A percentile compares a stretch with the other conserved stretches of the same genome.
Conservation (phyloP, 2,888 invertebrate species). For the Acrocyrtus sp. region DNA sequence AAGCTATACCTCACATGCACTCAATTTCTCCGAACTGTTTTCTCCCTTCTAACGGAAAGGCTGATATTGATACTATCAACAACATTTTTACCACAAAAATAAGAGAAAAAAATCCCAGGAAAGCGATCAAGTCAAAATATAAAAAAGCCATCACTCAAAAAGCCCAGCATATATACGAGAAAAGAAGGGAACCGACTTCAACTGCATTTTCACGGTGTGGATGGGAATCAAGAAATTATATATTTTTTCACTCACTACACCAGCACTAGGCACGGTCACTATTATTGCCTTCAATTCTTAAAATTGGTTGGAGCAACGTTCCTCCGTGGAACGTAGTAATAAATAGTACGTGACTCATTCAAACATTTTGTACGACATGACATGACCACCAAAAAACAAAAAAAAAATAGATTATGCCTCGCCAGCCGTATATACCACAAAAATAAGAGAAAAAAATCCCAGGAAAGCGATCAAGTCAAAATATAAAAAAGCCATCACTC, state of each 20-base stretch:
- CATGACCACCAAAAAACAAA: conserved; percentile 24
- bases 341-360: conserved; percentile 38
- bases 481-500: conserved; percentile 40
- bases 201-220: too few relatives aligned
- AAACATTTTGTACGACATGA: conserved; percentile 26
- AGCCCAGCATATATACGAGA: too few relatives aligned
- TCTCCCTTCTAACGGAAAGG: not conserved
- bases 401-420: too few relatives aligned
- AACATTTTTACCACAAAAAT: not conserved
- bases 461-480: conserved; percentile 9
- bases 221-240: too few relatives aligned
- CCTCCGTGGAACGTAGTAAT: not conserved
- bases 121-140: conserved; percentile 2
- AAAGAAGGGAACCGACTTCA: too few relatives aligned
- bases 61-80: conserved; percentile 12
- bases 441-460: conserved; percentile 1
- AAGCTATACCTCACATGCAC: too few relatives aligned
- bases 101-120: conserved; percentile 14
- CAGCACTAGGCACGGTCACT: too few relatives aligned
- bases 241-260: too few relatives aligned
- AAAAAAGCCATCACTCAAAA: conserved; percentile 42
- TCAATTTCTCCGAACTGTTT: conserved; percentile 8
- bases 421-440: not conserved
- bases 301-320: conserved; percentile 25
- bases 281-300: conserved; percentile 33